Evolutionary conservation across 2,113 vertebrate genomes (phyloP), one percentile per base, ranked within the genome.

Genomic region (Phalacrocorax aristotelis): DNA sequence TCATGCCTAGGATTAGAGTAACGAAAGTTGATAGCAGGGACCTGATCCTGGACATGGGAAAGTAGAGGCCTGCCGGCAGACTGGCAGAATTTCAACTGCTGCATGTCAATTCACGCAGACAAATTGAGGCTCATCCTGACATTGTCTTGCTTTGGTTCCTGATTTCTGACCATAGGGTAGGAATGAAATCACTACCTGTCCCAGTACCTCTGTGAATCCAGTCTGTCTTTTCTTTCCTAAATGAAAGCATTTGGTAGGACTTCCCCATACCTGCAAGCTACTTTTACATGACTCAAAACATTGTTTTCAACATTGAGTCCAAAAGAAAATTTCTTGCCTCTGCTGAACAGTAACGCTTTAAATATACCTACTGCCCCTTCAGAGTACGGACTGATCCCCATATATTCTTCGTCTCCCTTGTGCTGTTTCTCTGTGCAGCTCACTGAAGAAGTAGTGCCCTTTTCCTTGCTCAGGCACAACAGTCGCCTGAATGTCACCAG

Each of bases 1-100:
- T 54, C 3, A 3, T 6, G 76, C 21, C 30, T 49, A 15, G 0
- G 1, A 20, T 22, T 29, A 40, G 9, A 55, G 42, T 3, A n/a
- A n/a, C 57, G 46, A 12, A 61, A n/a, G 71, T 62, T 79, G 32
- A 10, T 3, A 36, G 52, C 34, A 10, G 0, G 0, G 62, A 12
- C 32, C 75, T 27, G 40, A n/a, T 52, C 57, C 62, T 4, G 5
- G 16, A 57, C 23, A 69, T 10, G 29, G 15, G 44, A 26, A 93
- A 55, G 54, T 10, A 16, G 57, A 84, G 40, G n/a, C 36, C 40
- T 51, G 64, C 57, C 4, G 11, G 65, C 34, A 61, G 8, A 34
- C 57, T 4, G 11, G 70, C 34, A 61, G 8, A 34, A 42, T 83
- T 62, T 46, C 54, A 89, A 1, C 46, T 30, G 54, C 72, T 69